phyloP scores from a whole-genome alignment of 2,797 vertebrate species.

The Pitangus sulphuratus region DNA sequence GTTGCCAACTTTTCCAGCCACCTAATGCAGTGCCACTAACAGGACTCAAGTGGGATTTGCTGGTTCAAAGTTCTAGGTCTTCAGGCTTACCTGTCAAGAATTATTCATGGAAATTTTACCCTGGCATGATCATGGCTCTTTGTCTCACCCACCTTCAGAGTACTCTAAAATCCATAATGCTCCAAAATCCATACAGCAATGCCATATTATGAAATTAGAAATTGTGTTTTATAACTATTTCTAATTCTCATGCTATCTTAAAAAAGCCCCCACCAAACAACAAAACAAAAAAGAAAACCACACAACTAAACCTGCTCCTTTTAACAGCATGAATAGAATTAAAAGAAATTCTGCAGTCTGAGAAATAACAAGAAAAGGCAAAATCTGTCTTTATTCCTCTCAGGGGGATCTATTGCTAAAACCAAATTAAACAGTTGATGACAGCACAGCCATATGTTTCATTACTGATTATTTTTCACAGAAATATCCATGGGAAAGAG shows the following conservation, averaged over 20 bases:
- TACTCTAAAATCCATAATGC: background rate
- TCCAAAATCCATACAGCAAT: background rate
- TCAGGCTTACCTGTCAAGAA: background rate
- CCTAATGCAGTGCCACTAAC: background rate
- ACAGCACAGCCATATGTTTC: background rate
- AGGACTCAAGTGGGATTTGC: background rate
- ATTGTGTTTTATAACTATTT: background rate
- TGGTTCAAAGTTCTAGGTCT: background rate
- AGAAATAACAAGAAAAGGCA: background rate
- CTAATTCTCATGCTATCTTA: background rate
- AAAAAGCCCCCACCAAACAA: background rate
- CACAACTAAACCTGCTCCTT: background rate
- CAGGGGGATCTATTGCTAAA: background rate
- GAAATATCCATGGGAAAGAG: background rate
- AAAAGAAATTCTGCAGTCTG: background rate
- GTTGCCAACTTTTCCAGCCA: conserved; percentile 3
- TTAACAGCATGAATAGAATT: background rate
- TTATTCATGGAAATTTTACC: background rate
- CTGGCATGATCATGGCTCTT: background rate
- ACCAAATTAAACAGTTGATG: background rate
- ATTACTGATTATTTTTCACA: background rate
- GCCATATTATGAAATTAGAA: background rate
- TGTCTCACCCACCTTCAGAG: background rate
- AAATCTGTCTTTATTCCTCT: background rate
- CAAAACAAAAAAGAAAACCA: background rate